phyloP scores from a whole-genome alignment of 2,113 vertebrate species.

The Odontesthes bonariensis region DNA sequence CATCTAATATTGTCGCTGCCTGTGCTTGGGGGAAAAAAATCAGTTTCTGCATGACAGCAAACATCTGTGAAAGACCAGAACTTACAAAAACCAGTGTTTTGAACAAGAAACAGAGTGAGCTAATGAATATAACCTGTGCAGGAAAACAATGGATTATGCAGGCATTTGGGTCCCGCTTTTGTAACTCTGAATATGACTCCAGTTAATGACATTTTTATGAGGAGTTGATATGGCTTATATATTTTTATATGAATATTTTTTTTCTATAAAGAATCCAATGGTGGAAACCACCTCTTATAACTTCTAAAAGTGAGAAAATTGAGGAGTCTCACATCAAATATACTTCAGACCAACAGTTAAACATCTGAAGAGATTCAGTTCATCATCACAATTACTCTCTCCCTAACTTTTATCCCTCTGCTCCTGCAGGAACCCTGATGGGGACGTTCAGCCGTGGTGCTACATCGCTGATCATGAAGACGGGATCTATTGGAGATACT shows the following conservation, averaged over 20 bases:
- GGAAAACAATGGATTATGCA: not conserved
- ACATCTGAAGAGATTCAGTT: too few relatives aligned
- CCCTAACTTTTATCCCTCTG: not conserved
- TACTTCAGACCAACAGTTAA: too few relatives aligned
- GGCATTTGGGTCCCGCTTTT: not conserved
- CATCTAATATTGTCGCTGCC: too few relatives aligned
- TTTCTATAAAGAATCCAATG: conserved; percentile 1
- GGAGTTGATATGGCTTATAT: conserved; percentile 8
- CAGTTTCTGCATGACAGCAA: not conserved
- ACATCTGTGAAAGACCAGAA: not conserved
- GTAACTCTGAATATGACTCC: not conserved
- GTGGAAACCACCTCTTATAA: not conserved
- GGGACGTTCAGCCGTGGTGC: conserved; percentile 97
- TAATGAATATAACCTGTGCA: too few relatives aligned
- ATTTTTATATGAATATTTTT: not conserved
- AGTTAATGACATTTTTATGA: not conserved
- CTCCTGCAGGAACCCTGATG: conserved; percentile 91
- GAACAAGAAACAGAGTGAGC: not conserved
- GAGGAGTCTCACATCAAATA: not conserved
- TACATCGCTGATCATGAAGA: conserved; percentile 95
- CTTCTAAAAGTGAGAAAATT: not conserved
- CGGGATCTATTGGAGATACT: conserved; percentile 96
- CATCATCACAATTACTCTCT: not conserved
- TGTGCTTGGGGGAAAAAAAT: too few relatives aligned
- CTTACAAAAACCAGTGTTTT: not conserved